Evolutionary conservation across 2,888 invertebrate genomes (phyloP).

Genomic region (Epirrhoe alternata): DNA sequence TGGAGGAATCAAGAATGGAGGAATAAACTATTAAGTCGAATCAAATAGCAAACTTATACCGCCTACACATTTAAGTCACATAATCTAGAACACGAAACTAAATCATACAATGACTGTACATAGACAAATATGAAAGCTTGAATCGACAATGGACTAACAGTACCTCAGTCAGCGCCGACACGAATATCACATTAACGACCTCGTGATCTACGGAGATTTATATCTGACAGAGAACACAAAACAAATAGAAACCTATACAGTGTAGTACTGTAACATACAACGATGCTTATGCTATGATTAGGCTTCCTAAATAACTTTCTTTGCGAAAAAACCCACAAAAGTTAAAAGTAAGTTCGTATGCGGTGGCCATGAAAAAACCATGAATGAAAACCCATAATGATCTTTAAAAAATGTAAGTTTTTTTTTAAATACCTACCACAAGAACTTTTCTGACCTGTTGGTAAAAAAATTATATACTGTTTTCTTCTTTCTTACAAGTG

Average conservation of each 20-base stretch:
- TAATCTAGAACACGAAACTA: constrained; percentile 59
- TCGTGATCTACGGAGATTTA: constrained; percentile 82
- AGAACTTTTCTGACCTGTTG: too few relatives aligned
- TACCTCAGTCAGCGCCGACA: constrained; percentile 77
- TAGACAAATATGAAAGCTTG: constrained; percentile 80
- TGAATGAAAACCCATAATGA: too few relatives aligned
- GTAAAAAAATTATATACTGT: too few relatives aligned
- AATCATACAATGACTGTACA: constrained; percentile 66
- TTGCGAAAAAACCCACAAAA: too few relatives aligned
- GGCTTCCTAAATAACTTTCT: constrained; percentile 5
- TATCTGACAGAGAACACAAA: constrained; percentile 70
- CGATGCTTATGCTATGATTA: constrained; percentile 16
- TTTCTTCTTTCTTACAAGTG: too few relatives aligned
- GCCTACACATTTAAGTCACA: constrained; percentile 25
- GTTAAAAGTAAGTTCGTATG: too few relatives aligned
- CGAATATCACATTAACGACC: constrained; percentile 83
- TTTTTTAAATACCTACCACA: too few relatives aligned
- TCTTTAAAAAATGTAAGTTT: too few relatives aligned
- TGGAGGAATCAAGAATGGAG: background rate
- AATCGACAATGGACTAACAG: constrained; percentile 83
- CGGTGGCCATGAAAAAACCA: too few relatives aligned
- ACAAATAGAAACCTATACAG: constrained; percentile 41
- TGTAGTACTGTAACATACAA: constrained; percentile 24
- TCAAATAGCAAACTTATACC: constrained; percentile 20
- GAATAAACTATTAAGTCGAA: background rate